phyloP scores from a whole-genome alignment of 2,888 invertebrate genomes.

The Malacosoma neustria region DNA sequence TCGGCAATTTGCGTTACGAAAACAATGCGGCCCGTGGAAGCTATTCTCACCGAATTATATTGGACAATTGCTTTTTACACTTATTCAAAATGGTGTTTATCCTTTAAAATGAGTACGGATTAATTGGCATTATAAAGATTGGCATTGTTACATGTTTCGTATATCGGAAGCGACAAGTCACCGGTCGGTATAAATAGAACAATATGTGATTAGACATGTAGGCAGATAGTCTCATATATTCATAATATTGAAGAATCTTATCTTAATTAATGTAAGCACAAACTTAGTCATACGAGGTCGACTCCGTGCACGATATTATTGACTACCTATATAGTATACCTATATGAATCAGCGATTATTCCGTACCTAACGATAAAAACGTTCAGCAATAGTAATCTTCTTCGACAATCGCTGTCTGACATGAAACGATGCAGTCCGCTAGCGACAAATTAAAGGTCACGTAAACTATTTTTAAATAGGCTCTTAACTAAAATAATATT shows the following conservation, averaged over 20 bases:
- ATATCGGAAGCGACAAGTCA: neutral
- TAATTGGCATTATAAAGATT: slow-evolving; percentile 26
- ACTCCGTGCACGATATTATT: no score
- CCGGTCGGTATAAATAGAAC: no score
- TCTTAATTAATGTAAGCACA: no score
- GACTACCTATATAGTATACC: no score
- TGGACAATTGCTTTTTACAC: slow-evolving; percentile 29
- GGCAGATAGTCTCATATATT: no score
- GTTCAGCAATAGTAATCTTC: slow-evolving; percentile 4
- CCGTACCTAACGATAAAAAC: no score
- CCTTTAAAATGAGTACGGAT: slow-evolving; percentile 25
- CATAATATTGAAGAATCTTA: no score
- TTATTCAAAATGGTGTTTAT: slow-evolving; percentile 20
- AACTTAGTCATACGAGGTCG: no score
- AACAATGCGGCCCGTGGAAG: slow-evolving; percentile 32
- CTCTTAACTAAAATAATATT: slow-evolving; percentile 29
- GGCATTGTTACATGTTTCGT: slow-evolving; percentile 19
- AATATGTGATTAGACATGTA: no score
- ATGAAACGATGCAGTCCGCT: neutral
- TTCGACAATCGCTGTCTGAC: neutral
- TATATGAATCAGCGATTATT: no score
- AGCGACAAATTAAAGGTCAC: slow-evolving; percentile 44
- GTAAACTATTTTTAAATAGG: slow-evolving; percentile 29
- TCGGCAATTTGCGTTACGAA: slow-evolving; percentile 23
- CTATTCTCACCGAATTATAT: slow-evolving; percentile 27